Conservation (phyloP, 2,113 vertebrate species). For the Myrmecophaga tridactyla region DNA sequence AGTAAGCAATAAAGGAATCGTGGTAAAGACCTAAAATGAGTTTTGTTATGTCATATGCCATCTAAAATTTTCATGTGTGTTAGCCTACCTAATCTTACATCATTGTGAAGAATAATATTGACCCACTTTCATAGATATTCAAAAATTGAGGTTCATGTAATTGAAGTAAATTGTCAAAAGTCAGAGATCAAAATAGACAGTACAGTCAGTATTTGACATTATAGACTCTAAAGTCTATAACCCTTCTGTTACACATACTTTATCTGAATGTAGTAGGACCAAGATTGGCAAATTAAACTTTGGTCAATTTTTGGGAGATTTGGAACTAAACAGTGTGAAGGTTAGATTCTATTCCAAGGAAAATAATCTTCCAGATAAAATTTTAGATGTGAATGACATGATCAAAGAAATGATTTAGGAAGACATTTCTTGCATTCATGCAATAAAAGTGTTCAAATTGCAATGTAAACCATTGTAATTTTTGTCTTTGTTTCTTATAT, state of each 20-base stretch:
- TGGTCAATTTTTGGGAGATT: not conserved
- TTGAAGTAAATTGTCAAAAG: not conserved
- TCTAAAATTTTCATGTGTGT: not conserved
- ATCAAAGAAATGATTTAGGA: not conserved
- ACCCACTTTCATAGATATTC: not conserved
- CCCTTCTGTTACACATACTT: no score
- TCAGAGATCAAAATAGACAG: not conserved
- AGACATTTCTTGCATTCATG: not conserved
- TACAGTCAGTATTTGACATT: rapidly evolving
- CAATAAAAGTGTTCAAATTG: not conserved
- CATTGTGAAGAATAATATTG: not conserved
- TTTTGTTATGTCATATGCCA: rapidly evolving
- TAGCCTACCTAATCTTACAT: not conserved
- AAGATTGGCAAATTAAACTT: rapidly evolving
- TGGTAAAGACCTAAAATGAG: not conserved
- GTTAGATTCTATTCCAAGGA: not conserved
- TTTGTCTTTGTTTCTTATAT: not conserved
- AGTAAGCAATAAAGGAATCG: not conserved
- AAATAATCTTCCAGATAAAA: not conserved
- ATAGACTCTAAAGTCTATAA: not conserved
- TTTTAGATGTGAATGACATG: not conserved
- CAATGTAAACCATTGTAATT: not conserved
- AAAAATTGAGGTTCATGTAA: not conserved
- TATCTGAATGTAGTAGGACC: not conserved
- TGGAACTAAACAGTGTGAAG: not conserved